Evolutionary conservation across 2,797 vertebrate genomes (phyloP).

Genomic region (Heliangelus exortis): DNA sequence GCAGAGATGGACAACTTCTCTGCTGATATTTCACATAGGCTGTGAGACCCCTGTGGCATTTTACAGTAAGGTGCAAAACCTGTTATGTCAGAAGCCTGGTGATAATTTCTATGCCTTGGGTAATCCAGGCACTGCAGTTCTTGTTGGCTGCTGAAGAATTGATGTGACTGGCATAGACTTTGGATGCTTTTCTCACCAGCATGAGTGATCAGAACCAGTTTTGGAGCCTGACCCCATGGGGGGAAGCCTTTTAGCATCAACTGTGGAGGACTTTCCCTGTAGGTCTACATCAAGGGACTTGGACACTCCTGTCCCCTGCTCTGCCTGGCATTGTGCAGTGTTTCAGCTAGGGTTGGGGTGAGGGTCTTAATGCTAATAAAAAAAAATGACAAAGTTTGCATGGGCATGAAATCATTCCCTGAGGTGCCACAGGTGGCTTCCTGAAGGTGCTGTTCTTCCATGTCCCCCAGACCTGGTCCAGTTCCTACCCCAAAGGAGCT

Average conservation of each 20-base stretch:
- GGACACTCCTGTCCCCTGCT: background rate
- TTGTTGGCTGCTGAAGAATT: background rate
- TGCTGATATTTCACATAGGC: background rate
- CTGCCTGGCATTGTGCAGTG: background rate
- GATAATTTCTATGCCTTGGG: background rate
- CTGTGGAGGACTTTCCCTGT: background rate
- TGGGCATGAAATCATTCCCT: background rate
- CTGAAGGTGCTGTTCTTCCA: background rate
- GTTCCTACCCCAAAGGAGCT: background rate
- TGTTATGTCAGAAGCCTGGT: background rate
- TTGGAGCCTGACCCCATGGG: background rate
- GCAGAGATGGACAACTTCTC: background rate
- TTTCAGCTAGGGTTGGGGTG: fast-evolving
- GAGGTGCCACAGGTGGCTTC: background rate
- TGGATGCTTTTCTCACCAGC: background rate
- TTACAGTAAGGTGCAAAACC: background rate
- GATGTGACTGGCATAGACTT: background rate
- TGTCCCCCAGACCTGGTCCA: background rate
- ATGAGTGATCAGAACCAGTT: background rate
- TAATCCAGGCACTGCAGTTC: background rate
- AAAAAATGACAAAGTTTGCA: background rate
- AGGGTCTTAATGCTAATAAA: background rate
- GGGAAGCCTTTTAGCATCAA: background rate
- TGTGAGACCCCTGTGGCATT: background rate
- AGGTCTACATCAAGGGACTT: background rate